Percentiles rank a stretch among this genome's conserved stretches.
These are phyloP conservation scores for Eufriesea mexicana DNA, from an alignment of 1,140 invertebrate genomes.

Conservation along the genomic window DNA sequence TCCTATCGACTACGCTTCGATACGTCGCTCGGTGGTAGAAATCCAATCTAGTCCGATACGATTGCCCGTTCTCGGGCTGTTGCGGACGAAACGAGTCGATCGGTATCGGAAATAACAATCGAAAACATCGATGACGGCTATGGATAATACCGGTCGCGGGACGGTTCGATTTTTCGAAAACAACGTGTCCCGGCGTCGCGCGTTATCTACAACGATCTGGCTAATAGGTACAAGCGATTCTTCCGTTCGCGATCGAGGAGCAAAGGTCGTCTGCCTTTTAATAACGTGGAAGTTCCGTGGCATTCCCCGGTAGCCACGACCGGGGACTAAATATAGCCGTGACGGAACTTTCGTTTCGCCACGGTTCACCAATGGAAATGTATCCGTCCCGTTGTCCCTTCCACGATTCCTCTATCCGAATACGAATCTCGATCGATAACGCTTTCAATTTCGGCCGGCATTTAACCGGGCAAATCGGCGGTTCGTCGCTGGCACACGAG, in stretches of 20 bases:
- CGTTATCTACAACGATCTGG: constrained; percentile 46
- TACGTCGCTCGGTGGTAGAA: not conserved
- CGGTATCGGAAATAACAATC: not conserved
- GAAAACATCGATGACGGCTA: not conserved
- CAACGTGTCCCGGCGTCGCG: not conserved
- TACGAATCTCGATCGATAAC: not conserved
- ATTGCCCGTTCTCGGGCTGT: not conserved
- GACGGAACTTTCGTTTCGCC: not conserved
- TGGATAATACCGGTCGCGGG: no score
- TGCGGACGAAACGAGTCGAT: constrained; percentile 8
- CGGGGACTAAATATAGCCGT: not conserved
- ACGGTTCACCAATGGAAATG: not conserved
- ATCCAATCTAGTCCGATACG: constrained; percentile 21
- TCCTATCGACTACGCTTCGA: constrained; percentile 7
- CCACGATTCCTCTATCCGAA: not conserved
- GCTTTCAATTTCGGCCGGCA: not conserved
- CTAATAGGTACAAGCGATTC: constrained; percentile 58
- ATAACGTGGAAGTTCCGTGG: constrained; percentile 56
- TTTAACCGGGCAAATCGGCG: not conserved
- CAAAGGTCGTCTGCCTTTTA: constrained; percentile 16
- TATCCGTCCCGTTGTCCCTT: not conserved
- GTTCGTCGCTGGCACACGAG: no score
- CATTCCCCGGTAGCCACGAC: not conserved
- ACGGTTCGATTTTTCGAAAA: constrained; percentile 21
- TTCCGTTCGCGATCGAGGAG: not conserved